Percentiles rank a stretch among this genome's conserved stretches.
Conservation (phyloP, 2,797 vertebrate genomes). For the Catharus ustulatus region DNA sequence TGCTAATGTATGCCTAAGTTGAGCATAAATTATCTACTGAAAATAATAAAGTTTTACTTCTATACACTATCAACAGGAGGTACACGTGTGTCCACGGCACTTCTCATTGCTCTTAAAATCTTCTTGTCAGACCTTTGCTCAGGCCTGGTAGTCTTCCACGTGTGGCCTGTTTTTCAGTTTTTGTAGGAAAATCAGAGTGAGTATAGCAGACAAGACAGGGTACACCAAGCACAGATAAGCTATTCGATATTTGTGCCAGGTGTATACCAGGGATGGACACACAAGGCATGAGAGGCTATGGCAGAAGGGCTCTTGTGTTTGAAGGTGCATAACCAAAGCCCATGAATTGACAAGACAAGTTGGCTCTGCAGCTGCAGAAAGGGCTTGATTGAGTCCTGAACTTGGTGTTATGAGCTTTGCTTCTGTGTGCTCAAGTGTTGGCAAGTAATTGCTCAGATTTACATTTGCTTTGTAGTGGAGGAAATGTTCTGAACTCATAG, state of each 20-base stretch:
- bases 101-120: neutral
- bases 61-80: neutral
- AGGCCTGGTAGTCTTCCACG: neutral
- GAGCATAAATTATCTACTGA: neutral
- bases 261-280: too few species aligned
- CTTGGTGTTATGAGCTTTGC: neutral
- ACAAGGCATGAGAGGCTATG: too few species aligned
- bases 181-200: neutral
- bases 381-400: neutral
- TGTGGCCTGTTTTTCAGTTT: neutral
- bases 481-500: neutral
- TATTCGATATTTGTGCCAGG: neutral
- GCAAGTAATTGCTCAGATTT: neutral
- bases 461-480: neutral
- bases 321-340: neutral
- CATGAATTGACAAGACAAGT: neutral
- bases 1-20: neutral
- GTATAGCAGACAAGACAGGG: neutral
- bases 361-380: neutral
- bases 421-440: neutral
- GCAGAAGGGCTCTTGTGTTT: neutral
- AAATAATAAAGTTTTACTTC: neutral
- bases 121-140: neutral
- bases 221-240: neutral
- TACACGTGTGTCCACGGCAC: neutral